Evolutionary conservation across 2,113 vertebrate species (phyloP).

Genomic region (Hippocampus zosterae): DNA sequence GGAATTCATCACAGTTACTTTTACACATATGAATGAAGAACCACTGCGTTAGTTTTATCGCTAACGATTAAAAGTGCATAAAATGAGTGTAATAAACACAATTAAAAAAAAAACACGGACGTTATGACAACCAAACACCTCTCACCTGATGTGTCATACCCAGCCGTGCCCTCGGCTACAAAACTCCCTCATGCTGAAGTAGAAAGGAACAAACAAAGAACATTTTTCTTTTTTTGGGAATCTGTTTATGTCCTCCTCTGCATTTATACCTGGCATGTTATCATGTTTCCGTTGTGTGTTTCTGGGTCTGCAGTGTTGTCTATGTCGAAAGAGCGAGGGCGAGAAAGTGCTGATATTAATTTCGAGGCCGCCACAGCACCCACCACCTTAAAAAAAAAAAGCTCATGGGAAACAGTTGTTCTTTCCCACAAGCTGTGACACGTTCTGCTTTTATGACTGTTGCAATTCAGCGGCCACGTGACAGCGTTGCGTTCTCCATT

Average conservation of each 20-base stretch:
- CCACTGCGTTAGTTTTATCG: not conserved
- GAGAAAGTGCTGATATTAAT: not conserved
- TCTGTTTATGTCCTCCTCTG: not conserved
- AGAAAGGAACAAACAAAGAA: not conserved
- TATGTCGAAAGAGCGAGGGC: not conserved
- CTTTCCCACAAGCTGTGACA: constrained; percentile 38
- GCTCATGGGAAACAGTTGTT: constrained; percentile 25
- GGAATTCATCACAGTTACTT: not conserved
- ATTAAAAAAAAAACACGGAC: not conserved
- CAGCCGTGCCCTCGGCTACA: not conserved
- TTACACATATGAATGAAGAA: not conserved
- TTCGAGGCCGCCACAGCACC: not conserved
- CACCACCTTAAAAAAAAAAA: not conserved
- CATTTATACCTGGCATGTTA: not conserved
- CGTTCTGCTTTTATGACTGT: not conserved
- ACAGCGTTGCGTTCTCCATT: not conserved
- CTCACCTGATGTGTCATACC: not conserved
- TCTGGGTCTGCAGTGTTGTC: not conserved
- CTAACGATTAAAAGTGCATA: not conserved
- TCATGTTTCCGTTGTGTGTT: not conserved
- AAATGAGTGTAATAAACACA: not conserved
- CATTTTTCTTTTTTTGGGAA: no score
- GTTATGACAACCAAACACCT: not conserved
- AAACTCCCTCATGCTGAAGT: not conserved
- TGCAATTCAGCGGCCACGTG: not conserved